phyloP scores from a whole-genome alignment of 2,113 vertebrate genomes.

The Epinephelus moara region DNA sequence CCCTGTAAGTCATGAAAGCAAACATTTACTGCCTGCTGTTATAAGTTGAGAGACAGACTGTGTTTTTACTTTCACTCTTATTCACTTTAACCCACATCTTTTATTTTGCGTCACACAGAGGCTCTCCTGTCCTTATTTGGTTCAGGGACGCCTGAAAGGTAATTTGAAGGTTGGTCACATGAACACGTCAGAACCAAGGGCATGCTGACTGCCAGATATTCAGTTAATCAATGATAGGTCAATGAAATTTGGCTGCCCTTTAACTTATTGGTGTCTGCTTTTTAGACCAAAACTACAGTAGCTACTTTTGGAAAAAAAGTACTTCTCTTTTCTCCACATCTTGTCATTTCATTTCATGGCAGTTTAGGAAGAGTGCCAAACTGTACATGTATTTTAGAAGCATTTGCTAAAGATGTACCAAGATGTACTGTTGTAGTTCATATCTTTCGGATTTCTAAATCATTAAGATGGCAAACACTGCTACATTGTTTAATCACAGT shows the following conservation, averaged over 20 bases:
- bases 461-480: not conserved
- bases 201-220: not conserved
- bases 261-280: not conserved
- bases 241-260: not conserved
- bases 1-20: not conserved
- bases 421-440: not conserved
- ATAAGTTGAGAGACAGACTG: not conserved
- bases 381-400: not conserved
- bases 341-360: not conserved
- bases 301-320: not conserved
- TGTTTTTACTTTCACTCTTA: not conserved
- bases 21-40: not conserved
- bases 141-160: not conserved
- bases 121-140: not conserved
- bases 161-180: not conserved
- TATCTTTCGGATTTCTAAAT: not conserved
- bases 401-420: not conserved
- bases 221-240: not conserved
- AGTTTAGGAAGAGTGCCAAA: not conserved
- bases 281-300: not conserved
- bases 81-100: not conserved
- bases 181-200: not conserved
- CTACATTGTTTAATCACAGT: conserved; percentile 1
- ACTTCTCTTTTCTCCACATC: not conserved
- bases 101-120: not conserved